Base-by-base conservation (phyloP, 2,113 vertebrate genomes). In the Oenanthe melanoleuca region DNA sequence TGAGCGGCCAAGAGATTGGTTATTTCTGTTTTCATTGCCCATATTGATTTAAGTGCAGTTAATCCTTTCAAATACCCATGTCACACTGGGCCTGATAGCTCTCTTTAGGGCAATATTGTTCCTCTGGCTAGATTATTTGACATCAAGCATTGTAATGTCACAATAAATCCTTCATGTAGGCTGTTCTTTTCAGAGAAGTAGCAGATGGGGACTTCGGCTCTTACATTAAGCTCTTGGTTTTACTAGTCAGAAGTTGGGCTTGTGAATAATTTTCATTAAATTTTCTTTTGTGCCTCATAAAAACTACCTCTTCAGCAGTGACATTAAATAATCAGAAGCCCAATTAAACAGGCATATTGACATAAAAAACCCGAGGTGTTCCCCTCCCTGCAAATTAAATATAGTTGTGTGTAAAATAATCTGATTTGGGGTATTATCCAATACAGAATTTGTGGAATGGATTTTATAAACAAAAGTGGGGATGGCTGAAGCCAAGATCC, bases 31-130 rank as follows among this genome's bases (percentile, higher is more conserved):
- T 98, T 98, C 94, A 97, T 97, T 97, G 97, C 97, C 96, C 92
- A 88, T 97, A 98, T 98, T 98, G 98, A 98, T 98, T 98, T 98
- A 96, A 97, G 96, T 93, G 97, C 91, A 95, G 98, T 97, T 98
- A 98, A 98, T 98, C 98, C 97, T 95, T 96, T 97, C 97, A 96
- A 96, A 95, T 95, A 95, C 96, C 96, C 97, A 88, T 95, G 97
- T 97, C 97, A 95, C 97, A 97, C 95, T 96, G 84, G 94, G 91
- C 95, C 96, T 97, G 96, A 96, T 97, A 95, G 93, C 96, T 96
- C 97, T 97, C 96, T 96, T 96, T 95, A 96, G 97, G 96, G 97
- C 96, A 97, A 97, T 97, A 98, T 96, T 86, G 92, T 93, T 98
- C 96, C 96, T 95, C 96, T 93, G 93, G 94, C 93, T 95, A 97